A percentile compares a stretch with the other conserved stretches of the same genome.
These are phyloP conservation scores for Tenthredo amoena DNA, from an alignment of 2,888 invertebrate genomes.

Conservation along the genomic window DNA sequence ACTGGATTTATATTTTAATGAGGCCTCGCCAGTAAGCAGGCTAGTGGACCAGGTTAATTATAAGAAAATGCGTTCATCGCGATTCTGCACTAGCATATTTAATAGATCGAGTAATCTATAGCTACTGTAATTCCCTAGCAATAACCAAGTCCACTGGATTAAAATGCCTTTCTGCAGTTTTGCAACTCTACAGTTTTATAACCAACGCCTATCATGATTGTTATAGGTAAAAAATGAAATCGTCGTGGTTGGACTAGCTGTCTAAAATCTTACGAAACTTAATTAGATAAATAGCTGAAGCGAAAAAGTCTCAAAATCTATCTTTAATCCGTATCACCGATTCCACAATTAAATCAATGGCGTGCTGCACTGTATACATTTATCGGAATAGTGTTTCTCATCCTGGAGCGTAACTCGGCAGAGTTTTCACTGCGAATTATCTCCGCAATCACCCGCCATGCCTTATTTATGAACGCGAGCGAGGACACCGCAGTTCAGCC, in stretches of 20 bases:
- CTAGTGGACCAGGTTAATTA: conserved; percentile 52
- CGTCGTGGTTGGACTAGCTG: background rate
- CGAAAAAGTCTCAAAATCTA: background rate
- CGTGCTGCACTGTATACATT: background rate
- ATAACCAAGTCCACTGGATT: background rate
- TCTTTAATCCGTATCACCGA: conserved; percentile 38
- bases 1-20: conserved; percentile 48
- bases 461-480: background rate
- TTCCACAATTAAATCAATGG: background rate
- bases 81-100: conserved; percentile 31
- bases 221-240: background rate
- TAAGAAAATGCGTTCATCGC: conserved; percentile 25
- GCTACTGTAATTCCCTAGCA: conserved; percentile 1
- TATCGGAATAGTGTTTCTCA: background rate
- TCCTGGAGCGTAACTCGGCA: background rate
- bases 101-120: conserved; percentile 29
- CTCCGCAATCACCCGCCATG: background rate
- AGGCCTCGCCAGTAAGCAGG: conserved; percentile 35
- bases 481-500: background rate
- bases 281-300: background rate
- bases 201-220: background rate
- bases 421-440: conserved; percentile 7
- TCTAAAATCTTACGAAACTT: background rate
- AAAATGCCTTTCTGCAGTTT: background rate
- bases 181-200: background rate